Percentiles rank a stretch among this genome's conserved stretches.
phyloP scores from a whole-genome alignment of 2,113 vertebrate genomes.

The Microtus ochrogaster region DNA sequence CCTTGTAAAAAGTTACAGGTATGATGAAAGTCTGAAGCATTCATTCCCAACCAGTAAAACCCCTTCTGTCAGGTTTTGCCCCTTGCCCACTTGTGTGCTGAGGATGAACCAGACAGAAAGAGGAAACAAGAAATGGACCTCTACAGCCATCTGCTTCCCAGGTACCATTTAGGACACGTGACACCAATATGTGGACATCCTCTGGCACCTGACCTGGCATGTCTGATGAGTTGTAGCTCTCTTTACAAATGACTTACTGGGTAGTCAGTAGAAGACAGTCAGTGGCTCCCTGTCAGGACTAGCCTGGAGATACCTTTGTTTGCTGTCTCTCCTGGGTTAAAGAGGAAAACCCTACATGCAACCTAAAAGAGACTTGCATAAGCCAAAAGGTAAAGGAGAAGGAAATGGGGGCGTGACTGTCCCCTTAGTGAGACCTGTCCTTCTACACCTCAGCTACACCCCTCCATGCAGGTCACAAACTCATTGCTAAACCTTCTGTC shows the following conservation, averaged over 20 bases:
- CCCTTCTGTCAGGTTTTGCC: background rate
- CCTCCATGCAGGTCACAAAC: background rate
- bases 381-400: background rate
- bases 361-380: background rate
- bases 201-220: background rate
- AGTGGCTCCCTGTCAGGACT: background rate
- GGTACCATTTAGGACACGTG: background rate
- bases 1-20: background rate
- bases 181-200: background rate
- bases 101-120: background rate
- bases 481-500: background rate
- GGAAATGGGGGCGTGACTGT: background rate
- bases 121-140: background rate
- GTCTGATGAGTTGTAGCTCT: background rate
- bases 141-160: background rate
- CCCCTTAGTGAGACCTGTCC: background rate
- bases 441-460: background rate
- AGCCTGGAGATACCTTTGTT: background rate
- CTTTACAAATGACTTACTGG: background rate
- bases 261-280: background rate
- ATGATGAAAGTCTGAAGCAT: background rate
- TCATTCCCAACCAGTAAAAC: background rate
- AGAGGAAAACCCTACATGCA: background rate
- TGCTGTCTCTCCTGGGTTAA: background rate
- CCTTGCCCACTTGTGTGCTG: background rate